phyloP scores from a whole-genome alignment of 2,888 invertebrate genomes.

The Brachyptera putata region DNA sequence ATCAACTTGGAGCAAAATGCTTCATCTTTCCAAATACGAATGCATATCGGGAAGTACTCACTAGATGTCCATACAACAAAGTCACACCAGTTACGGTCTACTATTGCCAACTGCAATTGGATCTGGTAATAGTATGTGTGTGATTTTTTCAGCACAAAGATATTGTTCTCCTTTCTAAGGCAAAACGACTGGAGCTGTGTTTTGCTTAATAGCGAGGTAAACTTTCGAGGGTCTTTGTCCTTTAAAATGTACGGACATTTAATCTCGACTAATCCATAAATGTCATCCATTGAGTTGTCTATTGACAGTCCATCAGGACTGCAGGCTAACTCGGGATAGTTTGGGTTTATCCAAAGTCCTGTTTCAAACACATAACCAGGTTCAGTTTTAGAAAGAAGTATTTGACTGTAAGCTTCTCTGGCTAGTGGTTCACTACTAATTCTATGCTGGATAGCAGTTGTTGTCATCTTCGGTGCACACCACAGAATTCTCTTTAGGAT shows the following conservation, averaged over 20 bases:
- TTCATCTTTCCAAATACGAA: neutral
- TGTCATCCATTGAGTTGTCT: neutral
- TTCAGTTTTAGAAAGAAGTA: neutral
- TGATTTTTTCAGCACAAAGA: neutral
- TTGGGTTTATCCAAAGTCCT: slow-evolving; percentile 1
- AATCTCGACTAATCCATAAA: neutral
- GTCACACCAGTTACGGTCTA: neutral
- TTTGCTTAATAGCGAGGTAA: neutral
- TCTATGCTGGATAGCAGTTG: neutral
- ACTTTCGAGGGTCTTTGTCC: slow-evolving; percentile 6
- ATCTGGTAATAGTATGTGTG: slow-evolving; percentile 4
- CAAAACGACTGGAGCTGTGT: slow-evolving; percentile 1
- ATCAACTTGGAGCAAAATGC: neutral
- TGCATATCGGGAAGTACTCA: neutral
- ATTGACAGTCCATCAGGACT: slow-evolving; percentile 5
- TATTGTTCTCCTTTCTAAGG: neutral
- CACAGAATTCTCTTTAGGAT: neutral
- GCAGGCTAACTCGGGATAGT: slow-evolving; percentile 3
- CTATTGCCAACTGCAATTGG: neutral
- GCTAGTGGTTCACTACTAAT: neutral
- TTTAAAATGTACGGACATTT: slow-evolving; percentile 3
- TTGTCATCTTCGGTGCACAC: neutral
- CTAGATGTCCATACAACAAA: slow-evolving; percentile 1
- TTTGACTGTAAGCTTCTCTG: neutral
- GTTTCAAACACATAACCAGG: neutral